Conservation (phyloP, 2,888 invertebrate genomes). For the Bugulina stolonifera region DNA sequence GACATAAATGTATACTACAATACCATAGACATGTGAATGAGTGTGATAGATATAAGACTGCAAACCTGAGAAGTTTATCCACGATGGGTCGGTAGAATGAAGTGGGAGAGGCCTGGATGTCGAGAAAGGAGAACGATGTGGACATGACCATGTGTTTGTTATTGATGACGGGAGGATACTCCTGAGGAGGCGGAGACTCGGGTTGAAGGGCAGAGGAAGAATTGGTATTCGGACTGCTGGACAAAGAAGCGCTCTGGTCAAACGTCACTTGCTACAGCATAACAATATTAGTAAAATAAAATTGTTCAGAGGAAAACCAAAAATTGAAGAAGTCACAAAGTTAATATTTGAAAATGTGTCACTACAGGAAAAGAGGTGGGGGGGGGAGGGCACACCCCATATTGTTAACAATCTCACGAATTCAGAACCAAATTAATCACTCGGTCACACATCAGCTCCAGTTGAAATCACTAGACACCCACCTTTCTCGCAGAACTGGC, state of each 20-base stretch:
- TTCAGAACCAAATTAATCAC: too few species aligned
- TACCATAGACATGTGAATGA: too few species aligned
- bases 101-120: constrained; percentile 2
- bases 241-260: background rate
- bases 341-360: too few species aligned
- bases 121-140: background rate
- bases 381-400: too few species aligned
- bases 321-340: too few species aligned
- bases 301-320: too few species aligned
- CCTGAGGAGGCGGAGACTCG: background rate
- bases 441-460: too few species aligned
- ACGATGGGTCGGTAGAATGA: constrained; percentile 1
- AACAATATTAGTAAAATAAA: background rate
- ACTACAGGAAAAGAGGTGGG: too few species aligned
- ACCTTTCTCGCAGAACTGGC: background rate
- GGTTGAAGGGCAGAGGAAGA: background rate
- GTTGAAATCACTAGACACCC: background rate
- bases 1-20: too few species aligned
- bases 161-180: background rate
- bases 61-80: constrained; percentile 9
- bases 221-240: constrained; percentile 16
- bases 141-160: constrained; percentile 20
- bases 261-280: background rate
- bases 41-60: too few species aligned
- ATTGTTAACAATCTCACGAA: too few species aligned